Base-by-base conservation (phyloP, 2,797 vertebrate genomes). In the Ciconia nigra region DNA sequence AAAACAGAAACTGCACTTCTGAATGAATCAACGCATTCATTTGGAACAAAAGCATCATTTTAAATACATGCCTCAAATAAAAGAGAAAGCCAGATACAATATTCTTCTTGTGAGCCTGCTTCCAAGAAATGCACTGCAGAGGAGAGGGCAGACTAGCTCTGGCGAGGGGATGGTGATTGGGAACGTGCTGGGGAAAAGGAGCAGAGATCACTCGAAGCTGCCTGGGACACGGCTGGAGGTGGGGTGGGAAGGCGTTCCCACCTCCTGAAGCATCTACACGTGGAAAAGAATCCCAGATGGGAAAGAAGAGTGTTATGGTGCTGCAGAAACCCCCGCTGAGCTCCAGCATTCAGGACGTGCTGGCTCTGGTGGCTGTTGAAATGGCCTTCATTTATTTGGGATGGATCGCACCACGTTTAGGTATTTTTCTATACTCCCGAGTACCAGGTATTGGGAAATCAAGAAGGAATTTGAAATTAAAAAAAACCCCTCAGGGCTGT, bases 1-100 rank as follows among this genome's bases (percentile, higher is more conserved):
- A 95, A 97, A 92, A 51, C 96, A 97, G 95, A 95, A 94, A 95
- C 89, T 71, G 87, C 90, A 93, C 90, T 92, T 96, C 90, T 86
- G 94, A 96, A 96, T 91, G 95, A 95, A 85, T 93, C 92, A 65
- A 82, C 83, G 74, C 90, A 66, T 67, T 96, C 94, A 79, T 69
- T 88, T 79, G 84, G 93, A 96, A 95, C 91, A 94, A 94, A 93
- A 94, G 71, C 85, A 81, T 58, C 65, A 6, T 78, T 95, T 92
- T 77, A 94, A 95, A 93, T 37, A 82, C 72, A 88, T 15, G 85
- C 92, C 33, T 91, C 89, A 65, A 71, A 88, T 59, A 66, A 74
- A 73, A 95, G 65, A 70, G 89, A 42, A 86, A 88, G 82, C 54
- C 85, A 87, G 87, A 65, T 57, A 62, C 62, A 24, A 76, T 37